Evolutionary conservation across 2,113 vertebrate genomes (phyloP), one percentile per base, ranked within the genome.

Genomic region (Nyctibius bracteatus): DNA sequence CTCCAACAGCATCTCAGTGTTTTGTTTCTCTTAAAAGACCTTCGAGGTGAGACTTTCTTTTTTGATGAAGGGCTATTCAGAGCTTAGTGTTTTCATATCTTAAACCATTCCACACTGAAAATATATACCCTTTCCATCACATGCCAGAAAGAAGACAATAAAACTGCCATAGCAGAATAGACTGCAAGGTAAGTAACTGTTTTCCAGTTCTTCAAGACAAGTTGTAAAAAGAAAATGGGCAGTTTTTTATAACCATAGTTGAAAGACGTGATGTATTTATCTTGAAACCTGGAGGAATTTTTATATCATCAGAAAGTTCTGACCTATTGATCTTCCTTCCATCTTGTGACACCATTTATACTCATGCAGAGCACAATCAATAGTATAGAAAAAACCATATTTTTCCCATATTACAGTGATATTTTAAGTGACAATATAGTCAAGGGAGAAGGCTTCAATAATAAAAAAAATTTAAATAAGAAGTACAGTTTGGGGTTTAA

Each of bases 261-360:
- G 87, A 94, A 95, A 94, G 73, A 73, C 47, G 65, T 92, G 84
- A 95, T 95, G 43, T 91, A 91, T 96, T 96, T 97, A 83, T 93
- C 62, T 71, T 90, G 80, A 96, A 95, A 92, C 62, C 66, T 94
- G 68, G 41, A 90, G 84, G 72, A 96, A 91, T 89, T 94, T 97
- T 97, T 86, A 85, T 90, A 77, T 93, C 66, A 92, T 95, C 77
- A 87, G 72, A 94, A 94, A 86, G 52, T 86, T 94, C 77, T 93
- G 88, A 94, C 78, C 68, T 96, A 96, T 96, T 96, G 95, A 96
- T 97, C 80, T 92, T 21, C 46, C 83, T 95, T 96, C 58, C 67
- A 58, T 92, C 73, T 95, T 72, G 61, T 92, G 74, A 91, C 54
- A 81, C 79, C 84, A 90, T 95, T 97, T 92, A 96, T 86, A 94